Percentiles rank a stretch among this genome's conserved stretches.
These are phyloP conservation scores for Lagopus muta DNA, from an alignment of 2,113 vertebrate species.

Conservation along the genomic window DNA sequence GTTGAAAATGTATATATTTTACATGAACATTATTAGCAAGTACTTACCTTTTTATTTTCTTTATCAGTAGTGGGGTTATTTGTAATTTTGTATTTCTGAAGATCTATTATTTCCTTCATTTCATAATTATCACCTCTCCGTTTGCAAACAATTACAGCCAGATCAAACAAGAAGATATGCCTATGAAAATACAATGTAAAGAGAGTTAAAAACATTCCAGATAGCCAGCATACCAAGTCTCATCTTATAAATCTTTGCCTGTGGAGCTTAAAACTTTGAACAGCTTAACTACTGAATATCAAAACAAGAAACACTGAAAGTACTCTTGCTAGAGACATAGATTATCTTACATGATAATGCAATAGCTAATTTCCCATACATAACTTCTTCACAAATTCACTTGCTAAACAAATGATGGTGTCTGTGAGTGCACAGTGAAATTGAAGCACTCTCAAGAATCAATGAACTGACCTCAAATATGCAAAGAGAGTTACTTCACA, in stretches of 20 bases:
- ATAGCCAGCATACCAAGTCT: background rate
- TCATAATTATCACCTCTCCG: conserved; percentile 95
- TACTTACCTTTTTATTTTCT: conserved; percentile 93
- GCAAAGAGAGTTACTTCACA: background rate
- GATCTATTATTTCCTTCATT: conserved; percentile 98
- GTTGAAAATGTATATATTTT: background rate
- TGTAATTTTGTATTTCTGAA: conserved; percentile 95
- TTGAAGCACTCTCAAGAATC: background rate
- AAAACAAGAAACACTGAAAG: background rate
- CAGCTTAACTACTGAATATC: background rate
- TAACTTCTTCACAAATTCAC: background rate
- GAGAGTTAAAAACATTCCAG: background rate
- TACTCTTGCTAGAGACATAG: background rate
- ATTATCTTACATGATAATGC: background rate
- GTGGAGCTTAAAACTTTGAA: background rate
- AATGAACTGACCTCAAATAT: background rate
- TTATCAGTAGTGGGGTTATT: conserved; percentile 96
- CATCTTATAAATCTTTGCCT: background rate
- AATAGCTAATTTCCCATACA: background rate
- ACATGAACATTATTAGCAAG: background rate
- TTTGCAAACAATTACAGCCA: conserved; percentile 95
- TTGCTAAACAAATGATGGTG: fast-evolving
- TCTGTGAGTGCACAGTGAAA: background rate
- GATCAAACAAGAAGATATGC: conserved; percentile 96
- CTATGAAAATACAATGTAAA: conserved; percentile 73